These are phyloP conservation scores for Onychorhynchus coronatus DNA, from an alignment of 2,113 vertebrate species.

Conservation along the genomic window DNA sequence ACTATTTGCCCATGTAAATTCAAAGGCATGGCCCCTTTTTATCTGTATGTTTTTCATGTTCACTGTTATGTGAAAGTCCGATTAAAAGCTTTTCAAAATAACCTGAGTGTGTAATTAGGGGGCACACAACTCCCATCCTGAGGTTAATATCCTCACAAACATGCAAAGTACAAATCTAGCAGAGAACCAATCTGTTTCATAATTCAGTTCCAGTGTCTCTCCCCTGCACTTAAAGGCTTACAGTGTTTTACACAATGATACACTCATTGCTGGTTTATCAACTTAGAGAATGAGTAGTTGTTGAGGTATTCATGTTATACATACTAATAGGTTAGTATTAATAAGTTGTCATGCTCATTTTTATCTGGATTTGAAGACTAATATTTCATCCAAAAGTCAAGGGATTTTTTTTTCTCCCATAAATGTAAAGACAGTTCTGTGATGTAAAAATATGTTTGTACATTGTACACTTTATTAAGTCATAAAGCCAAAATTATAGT, in stretches of 20 bases:
- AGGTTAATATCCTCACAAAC: conserved; percentile 63
- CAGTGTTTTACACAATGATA: conserved; percentile 49
- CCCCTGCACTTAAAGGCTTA: conserved; percentile 37
- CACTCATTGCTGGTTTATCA: conserved; percentile 39
- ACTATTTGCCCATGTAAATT: conserved; percentile 61
- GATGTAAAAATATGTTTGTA: background rate
- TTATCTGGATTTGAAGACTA: conserved; percentile 21
- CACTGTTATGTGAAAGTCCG: conserved; percentile 47
- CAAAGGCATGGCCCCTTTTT: conserved; percentile 53
- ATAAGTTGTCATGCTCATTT: background rate
- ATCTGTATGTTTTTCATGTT: conserved; percentile 55
- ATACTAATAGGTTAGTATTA: conserved; percentile 44
- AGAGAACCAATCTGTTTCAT: conserved; percentile 28
- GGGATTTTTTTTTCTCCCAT: background rate
- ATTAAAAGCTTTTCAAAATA: conserved; percentile 73
- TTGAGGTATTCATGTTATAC: conserved; percentile 30
- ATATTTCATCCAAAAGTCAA: background rate
- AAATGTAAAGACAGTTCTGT: background rate
- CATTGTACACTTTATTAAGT: background rate
- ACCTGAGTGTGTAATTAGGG: conserved; percentile 66
- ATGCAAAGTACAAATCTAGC: conserved; percentile 61
- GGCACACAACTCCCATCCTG: conserved; percentile 32
- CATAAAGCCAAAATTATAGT: background rate
- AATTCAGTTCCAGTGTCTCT: conserved; percentile 38
- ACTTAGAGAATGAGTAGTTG: conserved; percentile 55